Base-by-base conservation (phyloP, 2,113 vertebrate genomes). In the Syrrhaptes paradoxus region DNA sequence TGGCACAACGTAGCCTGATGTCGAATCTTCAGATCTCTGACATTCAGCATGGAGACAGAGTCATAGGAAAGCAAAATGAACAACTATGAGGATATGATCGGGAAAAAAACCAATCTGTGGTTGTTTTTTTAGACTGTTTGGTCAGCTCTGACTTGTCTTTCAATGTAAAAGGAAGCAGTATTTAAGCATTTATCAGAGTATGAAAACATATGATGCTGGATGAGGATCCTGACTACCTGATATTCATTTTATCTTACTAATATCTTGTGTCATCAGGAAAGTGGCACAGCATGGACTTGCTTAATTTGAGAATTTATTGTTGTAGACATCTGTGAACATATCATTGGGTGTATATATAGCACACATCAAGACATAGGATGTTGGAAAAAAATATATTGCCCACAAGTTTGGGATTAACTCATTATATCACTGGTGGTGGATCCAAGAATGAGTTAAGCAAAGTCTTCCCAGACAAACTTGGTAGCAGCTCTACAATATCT, bases 401-500 rank as follows among this genome's bases (percentile, higher is more conserved):
- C 66, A 73, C 41, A 63, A 58, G 45, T 89, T 88, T 78, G 81
- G 8, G 22, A 92, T 73, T 62, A 90, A 55, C 29, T 81, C 15
- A 55, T 85, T 92, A 55, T 70, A 43, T 87, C 73, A 85, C 36
- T 70, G 63, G 61, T 63, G 52, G 28, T 84, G 72, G 73, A 95
- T 92, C 52, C 73, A 93, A 90, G 65, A 86, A 81, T 83, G 41
- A 78, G 18, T 87, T 88, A 48, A 72, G 65, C n/a, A 48, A 89
- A 92, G 48, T 74, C 62, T 96, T 97, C 94, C 68, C 80, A 96
- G 93, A 75, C 74, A 91, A 89, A 78, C 85, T 52, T 48, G 19
- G 87, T 66, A 95, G 85, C 72, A 92, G 65, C 45, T 90, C 62
- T 90, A 38, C 28, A 66, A 8, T 94, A 94, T 95, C 93, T 90